Conservation (phyloP, 1,140 invertebrate species). For the Thaumatotibia leucotreta region DNA sequence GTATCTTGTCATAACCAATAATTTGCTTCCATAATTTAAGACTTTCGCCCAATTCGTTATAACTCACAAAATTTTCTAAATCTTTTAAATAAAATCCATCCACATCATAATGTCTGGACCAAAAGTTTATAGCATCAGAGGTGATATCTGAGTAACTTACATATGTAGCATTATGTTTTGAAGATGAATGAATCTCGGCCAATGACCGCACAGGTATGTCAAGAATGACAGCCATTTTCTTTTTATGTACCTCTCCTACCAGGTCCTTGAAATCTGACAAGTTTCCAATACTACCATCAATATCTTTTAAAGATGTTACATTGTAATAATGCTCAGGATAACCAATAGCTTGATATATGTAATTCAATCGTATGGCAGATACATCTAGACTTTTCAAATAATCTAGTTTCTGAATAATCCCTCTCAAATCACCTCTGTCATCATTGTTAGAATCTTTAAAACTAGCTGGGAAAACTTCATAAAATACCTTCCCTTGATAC, state of each 20-base stretch:
- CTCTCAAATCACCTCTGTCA: slow-evolving; percentile 85
- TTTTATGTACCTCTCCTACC: slow-evolving; percentile 77
- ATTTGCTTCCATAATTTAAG: slow-evolving; percentile 82
- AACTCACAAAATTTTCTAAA: slow-evolving; percentile 73
- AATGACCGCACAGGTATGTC: slow-evolving; percentile 84
- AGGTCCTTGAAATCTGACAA: slow-evolving; percentile 81
- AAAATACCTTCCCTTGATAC: slow-evolving; percentile 89
- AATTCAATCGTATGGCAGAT: slow-evolving; percentile 83
- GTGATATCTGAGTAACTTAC: slow-evolving; percentile 53
- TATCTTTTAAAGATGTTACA: slow-evolving; percentile 78
- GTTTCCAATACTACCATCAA: slow-evolving; percentile 81
- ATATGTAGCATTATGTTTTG: slow-evolving; percentile 35
- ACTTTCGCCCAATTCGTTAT: slow-evolving; percentile 65
- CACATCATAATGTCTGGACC: slow-evolving; percentile 79
- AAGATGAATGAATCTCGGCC: slow-evolving; percentile 58
- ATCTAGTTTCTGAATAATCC: slow-evolving; percentile 80
- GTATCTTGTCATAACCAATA: slow-evolving; percentile 78
- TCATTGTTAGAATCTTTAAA: slow-evolving; percentile 87
- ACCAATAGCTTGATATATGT: slow-evolving; percentile 82
- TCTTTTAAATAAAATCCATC: slow-evolving; percentile 91
- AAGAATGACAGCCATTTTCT: slow-evolving; percentile 84
- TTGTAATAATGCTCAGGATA: slow-evolving; percentile 84
- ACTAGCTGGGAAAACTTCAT: slow-evolving; percentile 89
- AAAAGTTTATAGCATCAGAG: slow-evolving; percentile 79
- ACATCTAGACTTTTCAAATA: slow-evolving; percentile 83